Evolutionary conservation across 2,797 vertebrate genomes (phyloP).

Genomic region (Pyrrhura leucotis): DNA sequence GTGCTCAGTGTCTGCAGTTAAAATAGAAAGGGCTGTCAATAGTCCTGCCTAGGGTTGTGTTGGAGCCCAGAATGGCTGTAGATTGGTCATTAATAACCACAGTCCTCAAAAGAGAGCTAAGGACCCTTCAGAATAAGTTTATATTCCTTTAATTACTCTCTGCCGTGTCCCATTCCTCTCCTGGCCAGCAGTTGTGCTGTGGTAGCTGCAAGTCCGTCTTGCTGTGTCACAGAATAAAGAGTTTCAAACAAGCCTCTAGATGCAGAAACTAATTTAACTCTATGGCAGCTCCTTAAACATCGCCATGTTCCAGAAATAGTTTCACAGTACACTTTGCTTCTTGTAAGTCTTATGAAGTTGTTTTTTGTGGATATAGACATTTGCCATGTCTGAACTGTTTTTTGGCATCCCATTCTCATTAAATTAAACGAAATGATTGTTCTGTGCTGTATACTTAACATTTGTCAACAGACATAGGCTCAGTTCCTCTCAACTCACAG

Average conservation of each 20-base stretch:
- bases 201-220: not conserved
- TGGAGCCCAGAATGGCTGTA: not conserved
- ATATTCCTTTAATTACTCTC: not conserved
- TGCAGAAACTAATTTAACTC: not conserved
- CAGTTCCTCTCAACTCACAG: not conserved
- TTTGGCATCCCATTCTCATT: not conserved
- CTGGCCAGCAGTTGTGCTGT: not conserved
- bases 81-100: not conserved
- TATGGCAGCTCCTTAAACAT: not conserved
- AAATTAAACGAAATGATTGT: not conserved
- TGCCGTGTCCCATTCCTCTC: not conserved
- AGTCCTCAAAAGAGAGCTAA: not conserved
- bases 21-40: not conserved
- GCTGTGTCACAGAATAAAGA: not conserved
- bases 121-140: not conserved
- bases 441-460: fast-evolving
- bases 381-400: not conserved
- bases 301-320: fast-evolving
- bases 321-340: not conserved
- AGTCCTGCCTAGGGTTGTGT: not conserved
- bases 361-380: not conserved
- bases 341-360: not conserved
- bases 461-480: fast-evolving
- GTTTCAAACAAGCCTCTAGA: not conserved
- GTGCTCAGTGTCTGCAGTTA: not conserved